Percentiles rank a stretch among this genome's conserved stretches.
Conservation (phyloP, 1,140 invertebrate species). For the Trachymyrmex cornetzi region DNA sequence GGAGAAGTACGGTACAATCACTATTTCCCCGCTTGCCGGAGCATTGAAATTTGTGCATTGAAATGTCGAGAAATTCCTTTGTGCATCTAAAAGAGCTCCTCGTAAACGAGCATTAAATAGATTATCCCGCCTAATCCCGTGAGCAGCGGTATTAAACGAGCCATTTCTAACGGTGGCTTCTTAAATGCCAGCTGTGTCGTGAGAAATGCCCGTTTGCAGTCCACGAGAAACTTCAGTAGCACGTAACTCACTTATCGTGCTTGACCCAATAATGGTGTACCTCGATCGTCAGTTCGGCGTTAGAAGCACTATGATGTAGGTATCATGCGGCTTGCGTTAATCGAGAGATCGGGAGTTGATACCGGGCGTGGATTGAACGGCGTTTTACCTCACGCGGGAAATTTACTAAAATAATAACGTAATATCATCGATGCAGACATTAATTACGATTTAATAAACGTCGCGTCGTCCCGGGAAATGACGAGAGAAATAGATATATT, state of each 20-base stretch:
- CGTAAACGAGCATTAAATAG: constrained; percentile 67
- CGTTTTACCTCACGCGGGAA: constrained; percentile 3
- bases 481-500: constrained; percentile 28
- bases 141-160: constrained; percentile 67
- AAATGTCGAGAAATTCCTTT: constrained; percentile 28
- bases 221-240: constrained; percentile 45
- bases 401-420: constrained; percentile 55
- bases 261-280: constrained; percentile 51
- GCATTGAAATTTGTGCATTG: constrained; percentile 63
- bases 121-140: constrained; percentile 62
- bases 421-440: constrained; percentile 16
- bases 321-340: constrained; percentile 52
- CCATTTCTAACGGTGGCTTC: constrained; percentile 53
- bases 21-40: background rate
- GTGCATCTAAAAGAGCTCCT: constrained; percentile 10
- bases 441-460: constrained; percentile 62
- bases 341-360: constrained; percentile 47
- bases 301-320: constrained; percentile 21
- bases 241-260: constrained; percentile 51
- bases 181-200: constrained; percentile 44
- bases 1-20: background rate
- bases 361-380: background rate
- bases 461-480: background rate
- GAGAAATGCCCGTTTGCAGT: constrained; percentile 54
- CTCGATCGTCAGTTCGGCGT: constrained; percentile 38